phyloP scores from a whole-genome alignment of 2,113 vertebrate species.

The Pantherophis guttatus region DNA sequence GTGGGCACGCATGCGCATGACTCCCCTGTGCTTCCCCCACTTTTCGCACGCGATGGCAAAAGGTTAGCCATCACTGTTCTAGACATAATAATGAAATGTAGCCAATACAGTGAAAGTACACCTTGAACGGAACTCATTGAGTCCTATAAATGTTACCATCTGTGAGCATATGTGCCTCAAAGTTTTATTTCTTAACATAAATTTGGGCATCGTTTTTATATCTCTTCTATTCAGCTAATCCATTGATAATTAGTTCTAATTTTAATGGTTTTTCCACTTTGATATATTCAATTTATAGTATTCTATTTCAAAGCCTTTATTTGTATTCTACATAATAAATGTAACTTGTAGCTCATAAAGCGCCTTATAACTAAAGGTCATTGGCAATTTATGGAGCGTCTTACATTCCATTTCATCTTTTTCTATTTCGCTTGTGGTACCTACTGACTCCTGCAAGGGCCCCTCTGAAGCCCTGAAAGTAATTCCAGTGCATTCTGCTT shows the following conservation, averaged over 20 bases:
- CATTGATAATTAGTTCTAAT: background rate
- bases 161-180: background rate
- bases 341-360: background rate
- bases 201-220: background rate
- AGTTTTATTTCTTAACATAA: background rate
- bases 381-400: background rate
- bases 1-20: no score
- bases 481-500: background rate
- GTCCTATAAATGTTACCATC: constrained; percentile 3
- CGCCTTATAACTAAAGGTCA: background rate
- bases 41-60: no score
- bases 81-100: background rate
- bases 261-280: background rate
- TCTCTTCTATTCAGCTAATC: background rate
- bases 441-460: background rate
- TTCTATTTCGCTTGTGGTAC: background rate
- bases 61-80: no score
- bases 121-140: background rate
- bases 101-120: background rate
- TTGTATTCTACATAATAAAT: background rate
- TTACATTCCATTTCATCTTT: background rate
- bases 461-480: background rate
- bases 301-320: background rate
- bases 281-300: constrained; percentile 5
- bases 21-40: no score